Evolutionary conservation across 2,888 invertebrate species (phyloP).

Genomic region (Xanthorhoe designata): DNA sequence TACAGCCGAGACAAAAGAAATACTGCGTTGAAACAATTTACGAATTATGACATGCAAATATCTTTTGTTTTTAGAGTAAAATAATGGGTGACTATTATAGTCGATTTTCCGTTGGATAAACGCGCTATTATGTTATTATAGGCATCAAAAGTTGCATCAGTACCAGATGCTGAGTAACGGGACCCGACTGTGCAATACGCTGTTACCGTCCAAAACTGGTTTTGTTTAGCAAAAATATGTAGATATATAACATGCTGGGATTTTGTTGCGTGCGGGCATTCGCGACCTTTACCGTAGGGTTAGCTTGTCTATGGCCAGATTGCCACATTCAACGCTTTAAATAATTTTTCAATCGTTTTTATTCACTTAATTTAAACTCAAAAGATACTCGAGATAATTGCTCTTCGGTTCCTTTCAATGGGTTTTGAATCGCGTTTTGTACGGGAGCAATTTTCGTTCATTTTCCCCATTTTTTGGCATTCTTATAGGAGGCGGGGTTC

Average conservation of each 20-base stretch:
- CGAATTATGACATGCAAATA: conserved; percentile 71
- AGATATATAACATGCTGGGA: conserved; percentile 53
- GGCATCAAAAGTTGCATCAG: conserved; percentile 81
- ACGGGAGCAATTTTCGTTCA: conserved; percentile 75
- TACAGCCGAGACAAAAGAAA: conserved; percentile 77
- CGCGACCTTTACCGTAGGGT: conserved; percentile 71
- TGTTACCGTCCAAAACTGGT: conserved; percentile 69
- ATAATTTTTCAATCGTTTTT: conserved; percentile 57
- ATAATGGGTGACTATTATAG: conserved; percentile 50
- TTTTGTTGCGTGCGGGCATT: conserved; percentile 69
- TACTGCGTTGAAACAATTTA: conserved; percentile 71
- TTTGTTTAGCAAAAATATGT: conserved; percentile 72
- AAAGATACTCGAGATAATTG: conserved; percentile 85
- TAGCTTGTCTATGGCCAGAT: conserved; percentile 59
- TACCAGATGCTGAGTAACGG: conserved; percentile 74
- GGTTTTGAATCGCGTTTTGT: conserved; percentile 67
- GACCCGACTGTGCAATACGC: conserved; percentile 72
- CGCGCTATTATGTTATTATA: conserved; percentile 81
- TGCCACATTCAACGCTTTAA: conserved; percentile 34
- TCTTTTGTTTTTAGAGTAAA: conserved; percentile 48
- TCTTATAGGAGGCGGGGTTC: conserved; percentile 56
- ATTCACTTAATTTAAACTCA: conserved; percentile 85
- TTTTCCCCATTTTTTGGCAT: conserved; percentile 83
- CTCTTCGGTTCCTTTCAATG: conserved; percentile 57
- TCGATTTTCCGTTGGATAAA: conserved; percentile 55